Conservation (phyloP, 2,113 vertebrate species). For the Oreochromis tanganicae region DNA sequence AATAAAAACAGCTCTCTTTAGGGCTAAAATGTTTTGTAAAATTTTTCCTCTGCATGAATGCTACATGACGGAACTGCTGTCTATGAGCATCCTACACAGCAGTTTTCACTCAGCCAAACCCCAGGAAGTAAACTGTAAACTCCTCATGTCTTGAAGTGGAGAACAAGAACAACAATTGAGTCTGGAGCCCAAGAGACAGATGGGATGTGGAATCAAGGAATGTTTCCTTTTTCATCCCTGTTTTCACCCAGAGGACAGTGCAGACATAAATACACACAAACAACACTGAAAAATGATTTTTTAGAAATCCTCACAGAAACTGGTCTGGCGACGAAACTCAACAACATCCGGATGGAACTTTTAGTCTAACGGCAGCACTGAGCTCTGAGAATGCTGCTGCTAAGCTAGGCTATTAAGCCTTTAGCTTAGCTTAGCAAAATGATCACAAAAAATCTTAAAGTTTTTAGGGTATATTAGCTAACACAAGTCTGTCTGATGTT, state of each 20-base stretch:
- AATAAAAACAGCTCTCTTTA: background rate
- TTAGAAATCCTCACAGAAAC: background rate
- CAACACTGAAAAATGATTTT: background rate
- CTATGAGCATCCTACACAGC: background rate
- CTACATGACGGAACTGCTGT: background rate
- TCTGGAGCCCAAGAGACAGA: background rate
- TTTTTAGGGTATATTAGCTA: background rate
- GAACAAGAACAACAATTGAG: slow-evolving; percentile 43
- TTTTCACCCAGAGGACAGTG: background rate
- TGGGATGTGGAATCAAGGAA: background rate
- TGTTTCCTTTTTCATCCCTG: slow-evolving; percentile 28
- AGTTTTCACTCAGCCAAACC: background rate
- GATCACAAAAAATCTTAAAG: background rate
- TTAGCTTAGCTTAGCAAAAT: background rate
- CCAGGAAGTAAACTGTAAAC: slow-evolving; percentile 17
- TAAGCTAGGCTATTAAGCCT: background rate
- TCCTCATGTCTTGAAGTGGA: background rate
- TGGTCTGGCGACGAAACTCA: background rate
- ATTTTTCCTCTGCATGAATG: background rate
- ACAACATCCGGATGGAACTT: background rate
- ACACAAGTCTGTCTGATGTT: background rate
- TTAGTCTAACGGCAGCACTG: background rate
- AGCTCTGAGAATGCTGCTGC: background rate
- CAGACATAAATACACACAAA: slow-evolving; percentile 21
- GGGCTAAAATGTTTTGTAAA: background rate